Conservation (phyloP, 2,888 invertebrate genomes). For the Byasa hedistus region DNA sequence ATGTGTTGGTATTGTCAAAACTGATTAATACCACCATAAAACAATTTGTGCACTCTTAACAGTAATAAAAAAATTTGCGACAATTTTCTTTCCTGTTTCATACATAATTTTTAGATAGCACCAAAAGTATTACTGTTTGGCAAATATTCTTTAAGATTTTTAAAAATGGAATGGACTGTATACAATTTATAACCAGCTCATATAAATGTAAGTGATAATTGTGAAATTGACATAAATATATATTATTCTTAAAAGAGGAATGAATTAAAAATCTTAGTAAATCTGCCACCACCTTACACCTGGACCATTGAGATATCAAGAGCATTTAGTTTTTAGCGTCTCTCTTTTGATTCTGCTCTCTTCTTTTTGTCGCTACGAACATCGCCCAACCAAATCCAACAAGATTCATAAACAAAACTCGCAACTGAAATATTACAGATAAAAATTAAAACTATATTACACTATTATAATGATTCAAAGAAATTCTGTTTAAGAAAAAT, state of each 20-base stretch:
- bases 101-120: too few relatives aligned
- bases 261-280: neutral
- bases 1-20: too few relatives aligned
- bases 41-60: too few relatives aligned
- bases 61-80: too few relatives aligned
- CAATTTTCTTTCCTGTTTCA: too few relatives aligned
- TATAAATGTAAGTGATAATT: neutral
- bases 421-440: constrained; percentile 79
- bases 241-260: neutral
- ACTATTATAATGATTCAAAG: neutral
- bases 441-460: neutral
- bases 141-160: too few relatives aligned
- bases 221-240: neutral
- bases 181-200: too few relatives aligned
- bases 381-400: constrained; percentile 90
- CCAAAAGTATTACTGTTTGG: too few relatives aligned
- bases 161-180: too few relatives aligned
- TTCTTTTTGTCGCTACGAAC: constrained; percentile 85
- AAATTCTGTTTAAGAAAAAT: neutral
- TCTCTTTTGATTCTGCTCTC: constrained; percentile 71
- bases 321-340: constrained; percentile 26
- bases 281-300: neutral
- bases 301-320: neutral
- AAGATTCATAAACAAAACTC: constrained; percentile 87
- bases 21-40: too few relatives aligned